Evolutionary conservation across 2,888 invertebrate genomes (phyloP).

Genomic region (Hypselothyrea guttata): DNA sequence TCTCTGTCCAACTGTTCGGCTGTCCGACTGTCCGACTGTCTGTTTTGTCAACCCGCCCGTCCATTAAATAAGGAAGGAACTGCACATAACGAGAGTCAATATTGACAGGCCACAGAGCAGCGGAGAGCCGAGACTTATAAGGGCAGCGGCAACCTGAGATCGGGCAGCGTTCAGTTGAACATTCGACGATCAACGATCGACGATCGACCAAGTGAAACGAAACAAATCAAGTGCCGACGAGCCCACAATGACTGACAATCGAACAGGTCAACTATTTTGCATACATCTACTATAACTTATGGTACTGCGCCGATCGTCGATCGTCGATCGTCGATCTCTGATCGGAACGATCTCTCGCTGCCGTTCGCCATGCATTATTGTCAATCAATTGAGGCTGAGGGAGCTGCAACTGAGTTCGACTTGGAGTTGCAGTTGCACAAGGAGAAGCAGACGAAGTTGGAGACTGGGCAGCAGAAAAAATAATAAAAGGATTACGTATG

Average conservation of each 20-base stretch:
- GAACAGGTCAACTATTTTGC: constrained; percentile 81
- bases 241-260: constrained; percentile 75
- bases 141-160: constrained; percentile 54
- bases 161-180: constrained; percentile 31
- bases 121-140: constrained; percentile 62
- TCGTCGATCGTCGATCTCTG: constrained; percentile 62
- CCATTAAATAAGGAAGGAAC: constrained; percentile 76
- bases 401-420: constrained; percentile 16
- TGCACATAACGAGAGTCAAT: constrained; percentile 76
- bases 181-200: constrained; percentile 32
- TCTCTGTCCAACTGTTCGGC: constrained; percentile 36
- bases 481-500: constrained; percentile 72
- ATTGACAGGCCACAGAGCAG: constrained; percentile 77
- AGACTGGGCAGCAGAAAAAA: constrained; percentile 46
- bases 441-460: not conserved
- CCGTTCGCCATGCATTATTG: constrained; percentile 76
- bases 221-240: constrained; percentile 74
- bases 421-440: too few relatives aligned
- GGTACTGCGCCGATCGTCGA: constrained; percentile 68
- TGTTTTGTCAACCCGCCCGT: constrained; percentile 56
- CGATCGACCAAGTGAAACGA: constrained; percentile 74
- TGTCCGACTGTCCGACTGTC: constrained; percentile 56
- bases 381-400: constrained; percentile 70
- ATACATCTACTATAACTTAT: constrained; percentile 80
- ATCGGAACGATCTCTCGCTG: constrained; percentile 39